A percentile compares a stretch with the other conserved stretches of the same genome.
These are phyloP conservation scores for Eurystomus glaucurus DNA, from an alignment of 2,797 vertebrate species.

Conservation along the genomic window DNA sequence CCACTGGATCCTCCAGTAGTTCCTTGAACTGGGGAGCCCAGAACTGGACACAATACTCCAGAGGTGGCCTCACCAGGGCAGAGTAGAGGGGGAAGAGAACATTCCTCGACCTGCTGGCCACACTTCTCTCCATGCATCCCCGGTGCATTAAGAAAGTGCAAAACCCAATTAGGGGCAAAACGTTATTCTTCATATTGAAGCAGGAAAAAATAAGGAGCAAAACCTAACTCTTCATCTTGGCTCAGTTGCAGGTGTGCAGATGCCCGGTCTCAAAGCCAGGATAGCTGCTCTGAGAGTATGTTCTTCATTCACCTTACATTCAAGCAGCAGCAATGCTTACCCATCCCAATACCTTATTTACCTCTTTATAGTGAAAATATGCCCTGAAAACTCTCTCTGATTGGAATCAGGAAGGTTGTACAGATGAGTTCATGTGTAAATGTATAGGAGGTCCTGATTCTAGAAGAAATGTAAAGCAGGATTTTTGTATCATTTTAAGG, in stretches of 20 bases:
- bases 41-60: no score
- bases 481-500: background rate
- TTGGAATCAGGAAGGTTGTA: background rate
- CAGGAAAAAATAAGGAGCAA: background rate
- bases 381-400: background rate
- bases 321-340: background rate
- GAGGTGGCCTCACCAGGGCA: no score
- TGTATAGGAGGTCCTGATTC: background rate
- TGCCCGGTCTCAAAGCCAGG: background rate
- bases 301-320: background rate
- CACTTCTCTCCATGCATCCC: background rate
- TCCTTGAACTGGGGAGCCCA: no score
- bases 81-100: no score
- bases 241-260: background rate
- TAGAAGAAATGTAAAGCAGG: background rate
- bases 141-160: background rate
- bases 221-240: background rate
- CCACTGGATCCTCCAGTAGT: no score
- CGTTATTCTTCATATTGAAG: background rate
- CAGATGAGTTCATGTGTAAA: background rate
- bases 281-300: background rate
- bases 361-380: background rate
- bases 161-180: background rate
- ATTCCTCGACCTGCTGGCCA: no score
- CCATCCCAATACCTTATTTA: background rate